A percentile compares a stretch with the other conserved stretches of the same genome.
Evolutionary conservation across 1,140 invertebrate genomes (phyloP).

Genomic region (Helicoverpa zea): DNA sequence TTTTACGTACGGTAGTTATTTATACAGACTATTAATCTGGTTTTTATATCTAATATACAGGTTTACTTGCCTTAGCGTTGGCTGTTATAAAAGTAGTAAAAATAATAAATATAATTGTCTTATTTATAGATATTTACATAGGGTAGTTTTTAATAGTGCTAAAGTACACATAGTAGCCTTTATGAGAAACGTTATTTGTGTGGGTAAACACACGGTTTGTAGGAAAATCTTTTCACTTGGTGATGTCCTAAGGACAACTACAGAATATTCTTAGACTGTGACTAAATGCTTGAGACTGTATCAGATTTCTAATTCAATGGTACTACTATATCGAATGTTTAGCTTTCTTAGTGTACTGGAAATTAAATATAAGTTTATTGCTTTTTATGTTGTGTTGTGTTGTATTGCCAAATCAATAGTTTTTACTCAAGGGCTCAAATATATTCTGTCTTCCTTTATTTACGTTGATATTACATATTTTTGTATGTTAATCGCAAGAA

Average conservation of each 20-base stretch:
- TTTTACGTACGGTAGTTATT: constrained; percentile 25
- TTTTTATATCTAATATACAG: constrained; percentile 56
- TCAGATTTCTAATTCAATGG: constrained; percentile 17
- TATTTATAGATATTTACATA: constrained; percentile 44
- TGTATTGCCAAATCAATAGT: constrained; percentile 11
- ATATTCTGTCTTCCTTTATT: constrained; percentile 1
- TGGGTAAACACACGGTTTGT: background rate
- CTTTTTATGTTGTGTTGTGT: constrained; percentile 32
- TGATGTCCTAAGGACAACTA: constrained; percentile 17
- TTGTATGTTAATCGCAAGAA: background rate
- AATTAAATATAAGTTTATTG: constrained; percentile 1
- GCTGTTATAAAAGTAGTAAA: constrained; percentile 60
- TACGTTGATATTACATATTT: constrained; percentile 4
- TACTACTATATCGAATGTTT: constrained; percentile 28
- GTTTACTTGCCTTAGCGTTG: constrained; percentile 72
- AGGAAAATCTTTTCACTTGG: constrained; percentile 15
- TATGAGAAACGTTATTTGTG: constrained; percentile 29
- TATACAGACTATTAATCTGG: constrained; percentile 15
- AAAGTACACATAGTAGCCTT: constrained; percentile 36
- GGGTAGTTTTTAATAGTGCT: constrained; percentile 35
- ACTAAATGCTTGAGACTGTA: constrained; percentile 21
- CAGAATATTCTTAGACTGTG: background rate
- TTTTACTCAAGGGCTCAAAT: constrained; percentile 35
- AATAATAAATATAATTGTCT: constrained; percentile 11
- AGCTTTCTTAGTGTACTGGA: background rate